Base-by-base conservation (phyloP, 2,113 vertebrate species). In the Hippopotamus amphibius region DNA sequence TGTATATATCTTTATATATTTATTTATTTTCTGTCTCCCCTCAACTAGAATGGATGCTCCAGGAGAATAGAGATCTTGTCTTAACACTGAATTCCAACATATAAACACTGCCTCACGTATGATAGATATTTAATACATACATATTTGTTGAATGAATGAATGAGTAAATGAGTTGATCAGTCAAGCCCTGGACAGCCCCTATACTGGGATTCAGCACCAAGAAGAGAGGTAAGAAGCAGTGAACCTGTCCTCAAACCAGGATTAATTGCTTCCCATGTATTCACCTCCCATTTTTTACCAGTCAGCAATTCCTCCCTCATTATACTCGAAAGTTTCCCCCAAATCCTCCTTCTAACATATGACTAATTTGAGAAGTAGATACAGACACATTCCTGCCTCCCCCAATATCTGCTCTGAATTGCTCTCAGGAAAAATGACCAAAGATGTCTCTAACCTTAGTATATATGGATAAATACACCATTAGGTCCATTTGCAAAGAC, bases 401-500 rank as follows among this genome's bases (percentile, higher is more conserved):
- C 41, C 8, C 79, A 92, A 4, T 72, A 37, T 93, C 65, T 97
- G 3, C 3, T 95, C 41, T 87, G 65, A 61, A 37, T 71, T 93
- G 59, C 17, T 84, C 33, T 91, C 22, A 74, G 89, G 28, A 43
- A 96, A 93, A 93, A 90, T 59, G 76, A 93, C 50, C 69, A 80
- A 95, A 80, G 21, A 5, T 53, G 15, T 97, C 66, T 90, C 85
- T 87, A 24, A 76, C 13, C 30, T n/a, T 79, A 28, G 28, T 72
- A 59, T 85, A 46, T 43, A 74, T 37, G 15, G 6, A 59, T 33
- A 97, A 94, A 28, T 89, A 59, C 11, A 69, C 41, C 24, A 17
- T 80, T 53, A 82, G 21, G 71, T 94, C 22, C 69, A 59, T 88
- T 93, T 80, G 81, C 66, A 97, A 93, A 96, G 79, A 91, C 48